These are phyloP conservation scores for Chirona hameri DNA, from an alignment of 2,888 invertebrate species.

Conservation along the genomic window DNA sequence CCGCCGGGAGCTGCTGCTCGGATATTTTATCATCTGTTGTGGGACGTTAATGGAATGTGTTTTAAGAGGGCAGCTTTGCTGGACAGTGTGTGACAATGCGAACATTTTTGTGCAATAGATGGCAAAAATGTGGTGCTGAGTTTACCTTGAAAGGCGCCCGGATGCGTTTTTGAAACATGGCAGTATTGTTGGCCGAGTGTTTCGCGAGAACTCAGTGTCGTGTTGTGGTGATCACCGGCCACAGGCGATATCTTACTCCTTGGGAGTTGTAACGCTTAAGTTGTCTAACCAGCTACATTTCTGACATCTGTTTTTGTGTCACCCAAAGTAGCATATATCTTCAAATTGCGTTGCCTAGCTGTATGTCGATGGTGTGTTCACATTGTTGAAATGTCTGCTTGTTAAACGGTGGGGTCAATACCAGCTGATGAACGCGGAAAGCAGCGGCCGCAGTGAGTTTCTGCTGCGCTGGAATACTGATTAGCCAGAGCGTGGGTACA, in stretches of 20 bases:
- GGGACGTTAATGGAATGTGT: background rate
- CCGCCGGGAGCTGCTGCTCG: background rate
- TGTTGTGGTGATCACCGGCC: too few species aligned
- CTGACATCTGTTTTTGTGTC: too few species aligned
- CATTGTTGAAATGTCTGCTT: background rate
- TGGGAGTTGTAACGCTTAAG: too few species aligned
- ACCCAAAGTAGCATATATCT: background rate
- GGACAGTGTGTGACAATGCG: background rate
- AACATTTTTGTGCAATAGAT: constrained; percentile 26
- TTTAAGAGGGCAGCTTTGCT: constrained; percentile 13
- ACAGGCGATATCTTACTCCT: too few species aligned
- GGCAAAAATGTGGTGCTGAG: background rate
- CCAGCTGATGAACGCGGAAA: background rate
- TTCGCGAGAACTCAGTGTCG: too few species aligned
- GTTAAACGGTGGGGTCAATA: background rate
- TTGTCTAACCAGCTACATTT: too few species aligned
- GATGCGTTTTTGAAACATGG: too few species aligned
- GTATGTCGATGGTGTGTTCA: background rate
- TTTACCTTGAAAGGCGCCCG: too few species aligned
- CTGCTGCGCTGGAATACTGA: too few species aligned
- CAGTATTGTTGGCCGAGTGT: too few species aligned
- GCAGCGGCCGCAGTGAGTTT: too few species aligned
- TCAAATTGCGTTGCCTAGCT: background rate
- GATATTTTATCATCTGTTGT: constrained; percentile 6
- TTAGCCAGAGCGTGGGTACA: too few species aligned